Conservation (phyloP, 1,140 invertebrate species). For the Drosophila pseudoobscura region DNA sequence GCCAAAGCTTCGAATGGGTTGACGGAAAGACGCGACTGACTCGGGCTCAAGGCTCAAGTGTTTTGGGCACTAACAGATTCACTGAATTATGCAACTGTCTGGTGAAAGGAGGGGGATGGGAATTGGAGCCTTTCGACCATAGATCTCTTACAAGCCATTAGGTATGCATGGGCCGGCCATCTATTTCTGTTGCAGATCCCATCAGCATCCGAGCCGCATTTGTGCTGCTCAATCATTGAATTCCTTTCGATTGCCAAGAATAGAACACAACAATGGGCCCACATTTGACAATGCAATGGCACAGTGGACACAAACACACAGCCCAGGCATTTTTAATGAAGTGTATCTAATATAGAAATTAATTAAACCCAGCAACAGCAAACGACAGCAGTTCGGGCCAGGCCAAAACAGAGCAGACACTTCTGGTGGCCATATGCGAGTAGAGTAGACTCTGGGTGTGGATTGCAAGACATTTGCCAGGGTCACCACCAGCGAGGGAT, state of each 20-base stretch:
- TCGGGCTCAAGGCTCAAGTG: slow-evolving; percentile 6
- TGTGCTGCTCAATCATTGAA: slow-evolving; percentile 67
- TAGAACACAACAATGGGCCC: slow-evolving; percentile 43
- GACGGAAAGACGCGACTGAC: slow-evolving; percentile 38
- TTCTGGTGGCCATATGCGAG: no score
- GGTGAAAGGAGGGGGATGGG: neutral
- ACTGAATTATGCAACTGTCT: slow-evolving; percentile 57
- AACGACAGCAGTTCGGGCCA: slow-evolving; percentile 39
- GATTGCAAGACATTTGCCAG: slow-evolving; percentile 69
- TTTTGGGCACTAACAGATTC: slow-evolving; percentile 26
- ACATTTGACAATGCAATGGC: neutral
- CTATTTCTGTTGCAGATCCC: slow-evolving; percentile 39
- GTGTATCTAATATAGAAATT: slow-evolving; percentile 81
- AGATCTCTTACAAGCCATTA: slow-evolving; percentile 74
- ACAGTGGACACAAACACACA: neutral
- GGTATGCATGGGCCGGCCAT: slow-evolving; percentile 15
- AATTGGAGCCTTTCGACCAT: slow-evolving; percentile 8
- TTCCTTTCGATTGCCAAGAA: slow-evolving; percentile 52
- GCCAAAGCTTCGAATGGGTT: slow-evolving; percentile 35
- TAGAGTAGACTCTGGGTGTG: slow-evolving; percentile 35
- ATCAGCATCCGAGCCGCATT: slow-evolving; percentile 47
- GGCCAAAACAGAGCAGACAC: slow-evolving; percentile 2
- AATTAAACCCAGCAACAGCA: slow-evolving; percentile 67
- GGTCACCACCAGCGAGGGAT: slow-evolving; percentile 12
- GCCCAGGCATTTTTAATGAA: slow-evolving; percentile 68